Evolutionary conservation across 2,113 vertebrate genomes (phyloP).

Genomic region (Cariama cristata): DNA sequence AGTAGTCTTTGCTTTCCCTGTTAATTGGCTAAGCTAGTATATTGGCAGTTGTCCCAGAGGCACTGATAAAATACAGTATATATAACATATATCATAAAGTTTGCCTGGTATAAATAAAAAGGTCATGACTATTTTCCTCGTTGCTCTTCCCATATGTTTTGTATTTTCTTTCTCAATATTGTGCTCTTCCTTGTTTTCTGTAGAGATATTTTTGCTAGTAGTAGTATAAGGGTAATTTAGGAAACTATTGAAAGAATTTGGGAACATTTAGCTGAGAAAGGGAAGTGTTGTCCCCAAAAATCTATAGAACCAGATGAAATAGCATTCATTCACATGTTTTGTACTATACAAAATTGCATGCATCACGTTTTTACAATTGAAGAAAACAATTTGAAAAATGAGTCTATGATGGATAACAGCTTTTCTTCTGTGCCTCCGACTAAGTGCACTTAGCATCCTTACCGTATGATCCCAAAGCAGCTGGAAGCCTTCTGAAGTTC

Average conservation of each 20-base stretch:
- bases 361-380: neutral
- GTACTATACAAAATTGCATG: neutral
- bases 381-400: constrained; percentile 9
- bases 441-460: neutral
- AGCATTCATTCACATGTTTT: neutral
- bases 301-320: neutral
- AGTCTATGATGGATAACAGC: neutral
- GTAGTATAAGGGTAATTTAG: neutral
- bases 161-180: neutral
- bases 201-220: neutral
- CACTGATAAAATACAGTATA: neutral
- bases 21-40: neutral
- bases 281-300: neutral
- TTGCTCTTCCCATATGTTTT: neutral
- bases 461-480: neutral
- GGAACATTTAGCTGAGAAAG: neutral
- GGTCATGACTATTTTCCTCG: neutral
- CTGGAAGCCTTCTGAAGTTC: neutral
- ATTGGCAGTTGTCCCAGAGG: neutral
- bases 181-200: neutral
- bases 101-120: neutral
- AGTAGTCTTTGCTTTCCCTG: neutral
- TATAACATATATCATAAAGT: neutral
- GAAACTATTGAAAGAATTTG: neutral
- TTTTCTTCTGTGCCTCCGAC: neutral